Conservation (phyloP, 2,113 vertebrate genomes). For the Microcebus ravelobensis region DNA sequence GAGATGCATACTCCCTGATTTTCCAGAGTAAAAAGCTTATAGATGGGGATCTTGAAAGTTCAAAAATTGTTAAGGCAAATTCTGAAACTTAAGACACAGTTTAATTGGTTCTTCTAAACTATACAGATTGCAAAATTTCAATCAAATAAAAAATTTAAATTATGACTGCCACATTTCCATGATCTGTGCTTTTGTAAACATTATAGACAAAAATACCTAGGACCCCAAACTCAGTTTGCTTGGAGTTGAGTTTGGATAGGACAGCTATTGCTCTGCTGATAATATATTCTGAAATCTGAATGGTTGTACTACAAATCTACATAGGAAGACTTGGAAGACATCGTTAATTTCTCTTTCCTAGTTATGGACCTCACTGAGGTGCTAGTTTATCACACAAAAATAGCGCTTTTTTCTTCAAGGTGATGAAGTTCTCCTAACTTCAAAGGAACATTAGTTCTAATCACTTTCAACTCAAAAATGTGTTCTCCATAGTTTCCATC, state of each 20-base stretch:
- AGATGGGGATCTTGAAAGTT: background rate
- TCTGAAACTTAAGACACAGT: background rate
- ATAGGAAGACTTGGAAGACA: background rate
- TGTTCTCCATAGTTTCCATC: constrained; percentile 1
- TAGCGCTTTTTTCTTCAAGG: background rate
- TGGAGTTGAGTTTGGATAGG: background rate
- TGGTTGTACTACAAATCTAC: background rate
- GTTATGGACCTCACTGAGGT: background rate
- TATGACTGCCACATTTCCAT: background rate
- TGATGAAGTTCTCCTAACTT: background rate
- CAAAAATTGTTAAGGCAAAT: constrained; percentile 5
- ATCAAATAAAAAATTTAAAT: background rate
- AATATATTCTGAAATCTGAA: background rate
- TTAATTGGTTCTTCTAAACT: background rate
- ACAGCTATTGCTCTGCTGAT: background rate
- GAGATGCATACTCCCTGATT: background rate
- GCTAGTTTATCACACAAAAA: background rate
- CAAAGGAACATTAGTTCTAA: background rate
- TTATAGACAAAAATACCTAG: background rate
- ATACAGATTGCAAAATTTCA: background rate
- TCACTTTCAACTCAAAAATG: background rate
- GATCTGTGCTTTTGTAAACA: background rate
- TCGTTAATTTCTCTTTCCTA: background rate
- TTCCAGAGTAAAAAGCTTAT: background rate
- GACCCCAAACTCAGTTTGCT: background rate